Percentiles rank a stretch among this genome's conserved stretches.
Conservation (phyloP, 2,888 invertebrate species). For the Melangyna quadrimaculata region DNA sequence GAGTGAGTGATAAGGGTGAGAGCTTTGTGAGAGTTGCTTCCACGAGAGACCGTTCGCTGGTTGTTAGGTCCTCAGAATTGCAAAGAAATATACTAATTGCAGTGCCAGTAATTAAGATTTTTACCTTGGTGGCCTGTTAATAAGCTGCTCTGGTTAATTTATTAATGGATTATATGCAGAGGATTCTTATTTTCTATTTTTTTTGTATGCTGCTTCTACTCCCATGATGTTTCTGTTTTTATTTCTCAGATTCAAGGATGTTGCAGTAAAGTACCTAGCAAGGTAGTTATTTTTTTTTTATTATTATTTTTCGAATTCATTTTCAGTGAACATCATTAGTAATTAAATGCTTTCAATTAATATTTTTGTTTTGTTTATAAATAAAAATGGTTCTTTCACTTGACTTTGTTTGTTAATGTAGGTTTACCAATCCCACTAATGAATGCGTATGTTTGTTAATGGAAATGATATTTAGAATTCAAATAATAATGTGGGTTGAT, state of each 20-base stretch:
- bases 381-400: conserved; percentile 13
- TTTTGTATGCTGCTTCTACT: too few species aligned
- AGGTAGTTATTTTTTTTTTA: background rate
- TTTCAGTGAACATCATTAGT: conserved; percentile 57
- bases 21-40: conserved; percentile 11
- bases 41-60: conserved; percentile 53
- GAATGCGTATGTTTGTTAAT: conserved; percentile 1
- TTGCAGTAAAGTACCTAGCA: conserved; percentile 39
- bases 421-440: background rate
- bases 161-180: conserved; percentile 68
- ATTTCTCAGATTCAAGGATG: conserved; percentile 51
- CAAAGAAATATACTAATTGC: conserved; percentile 70
- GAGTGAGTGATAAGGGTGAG: conserved; percentile 58
- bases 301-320: background rate
- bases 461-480: background rate
- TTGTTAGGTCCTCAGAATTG: conserved; percentile 55
- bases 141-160: conserved; percentile 71
- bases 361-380: background rate
- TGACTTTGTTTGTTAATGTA: conserved; percentile 3
- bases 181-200: background rate
- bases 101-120: conserved; percentile 71
- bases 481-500: background rate
- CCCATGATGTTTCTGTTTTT: conserved; percentile 20
- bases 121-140: conserved; percentile 71
- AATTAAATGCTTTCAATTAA: conserved; percentile 58